Percentiles rank a stretch among this genome's conserved stretches.
These are phyloP conservation scores for Syrrhaptes paradoxus DNA, from an alignment of 2,113 vertebrate genomes.

Conservation along the genomic window DNA sequence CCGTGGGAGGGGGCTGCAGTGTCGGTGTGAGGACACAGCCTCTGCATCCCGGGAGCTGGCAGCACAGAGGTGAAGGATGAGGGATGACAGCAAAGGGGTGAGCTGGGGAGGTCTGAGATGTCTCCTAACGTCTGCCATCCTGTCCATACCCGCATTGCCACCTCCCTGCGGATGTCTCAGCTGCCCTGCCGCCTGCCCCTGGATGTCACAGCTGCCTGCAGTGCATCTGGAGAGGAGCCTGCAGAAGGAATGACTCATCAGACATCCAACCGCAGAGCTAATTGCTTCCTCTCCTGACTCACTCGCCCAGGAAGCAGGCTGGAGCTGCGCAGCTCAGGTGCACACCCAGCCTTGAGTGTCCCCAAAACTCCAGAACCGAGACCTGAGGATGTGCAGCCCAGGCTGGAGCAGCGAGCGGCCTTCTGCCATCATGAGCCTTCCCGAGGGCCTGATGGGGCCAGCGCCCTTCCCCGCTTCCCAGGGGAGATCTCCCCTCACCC, in stretches of 20 bases:
- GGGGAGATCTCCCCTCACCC: neutral
- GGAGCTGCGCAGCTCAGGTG: neutral
- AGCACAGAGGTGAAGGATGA: neutral
- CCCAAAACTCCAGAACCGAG: neutral
- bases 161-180: neutral
- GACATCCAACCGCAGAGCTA: neutral
- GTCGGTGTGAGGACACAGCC: neutral
- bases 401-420: neutral
- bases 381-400: neutral
- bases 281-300: neutral
- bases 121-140: neutral
- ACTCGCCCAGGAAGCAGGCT: neutral
- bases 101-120: neutral
- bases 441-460: accelerated
- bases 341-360: neutral
- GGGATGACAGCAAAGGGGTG: neutral
- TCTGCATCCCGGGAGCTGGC: accelerated
- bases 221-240: neutral
- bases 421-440: neutral
- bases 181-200: neutral
- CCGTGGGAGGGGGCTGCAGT: neutral
- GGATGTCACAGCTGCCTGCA: neutral
- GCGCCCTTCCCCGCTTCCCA: neutral
- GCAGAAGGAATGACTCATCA: neutral
- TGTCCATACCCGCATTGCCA: neutral